A percentile compares a stretch with the other conserved stretches of the same genome.
These are phyloP conservation scores for Macrobrachium rosenbergii DNA, from an alignment of 1,140 invertebrate genomes.

Conservation along the genomic window DNA sequence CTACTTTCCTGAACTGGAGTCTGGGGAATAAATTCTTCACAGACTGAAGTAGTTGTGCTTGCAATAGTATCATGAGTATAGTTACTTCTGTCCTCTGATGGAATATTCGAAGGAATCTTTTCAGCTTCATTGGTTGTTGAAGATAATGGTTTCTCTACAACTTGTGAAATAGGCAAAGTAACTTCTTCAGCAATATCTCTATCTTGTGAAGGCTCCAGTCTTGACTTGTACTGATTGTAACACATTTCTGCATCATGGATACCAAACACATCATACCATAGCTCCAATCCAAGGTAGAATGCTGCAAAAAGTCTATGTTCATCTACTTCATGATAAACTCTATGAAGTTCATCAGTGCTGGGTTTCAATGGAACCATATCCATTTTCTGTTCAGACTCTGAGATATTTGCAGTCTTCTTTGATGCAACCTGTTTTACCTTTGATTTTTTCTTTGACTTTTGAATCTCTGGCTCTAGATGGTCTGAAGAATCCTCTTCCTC, in stretches of 20 bases:
- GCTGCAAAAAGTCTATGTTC: slow-evolving; percentile 61
- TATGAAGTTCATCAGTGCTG: slow-evolving; percentile 49
- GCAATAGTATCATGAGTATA: too few species aligned
- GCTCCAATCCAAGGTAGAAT: slow-evolving; percentile 58
- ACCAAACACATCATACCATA: slow-evolving; percentile 63
- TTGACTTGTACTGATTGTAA: slow-evolving; percentile 44
- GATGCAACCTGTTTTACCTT: slow-evolving; percentile 18
- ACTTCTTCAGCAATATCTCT: neutral
- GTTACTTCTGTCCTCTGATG: too few species aligned
- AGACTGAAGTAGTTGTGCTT: too few species aligned
- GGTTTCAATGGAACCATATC: slow-evolving; percentile 56
- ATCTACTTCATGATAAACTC: slow-evolving; percentile 49
- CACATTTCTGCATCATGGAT: slow-evolving; percentile 46
- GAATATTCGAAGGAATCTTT: too few species aligned
- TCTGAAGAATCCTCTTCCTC: slow-evolving; percentile 16
- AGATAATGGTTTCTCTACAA: too few species aligned
- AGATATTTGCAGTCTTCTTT: slow-evolving; percentile 38
- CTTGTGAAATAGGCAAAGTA: neutral
- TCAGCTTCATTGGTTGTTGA: too few species aligned
- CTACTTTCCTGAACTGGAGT: too few species aligned
- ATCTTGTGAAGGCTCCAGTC: slow-evolving; percentile 12
- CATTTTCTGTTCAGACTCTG: slow-evolving; percentile 63
- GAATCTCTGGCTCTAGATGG: slow-evolving; percentile 28
- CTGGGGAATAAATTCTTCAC: too few species aligned
- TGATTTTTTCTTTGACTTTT: slow-evolving; percentile 40